Conservation (phyloP, 2,113 vertebrate genomes). For the Cochlearius cochlearius region DNA sequence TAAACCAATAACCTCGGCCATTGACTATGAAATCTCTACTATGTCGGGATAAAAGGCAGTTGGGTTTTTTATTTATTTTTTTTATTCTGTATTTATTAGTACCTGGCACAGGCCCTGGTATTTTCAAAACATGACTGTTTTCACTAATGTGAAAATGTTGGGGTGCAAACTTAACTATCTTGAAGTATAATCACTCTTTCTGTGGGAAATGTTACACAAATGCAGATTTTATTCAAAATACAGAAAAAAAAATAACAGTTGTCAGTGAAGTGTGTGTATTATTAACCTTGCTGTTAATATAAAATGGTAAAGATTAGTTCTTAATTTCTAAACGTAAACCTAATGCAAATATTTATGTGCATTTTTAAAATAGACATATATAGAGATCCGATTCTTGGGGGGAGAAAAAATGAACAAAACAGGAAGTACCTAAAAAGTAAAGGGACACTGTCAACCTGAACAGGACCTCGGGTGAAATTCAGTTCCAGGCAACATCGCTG, state of each 20-base stretch:
- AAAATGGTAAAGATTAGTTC: constrained; percentile 65
- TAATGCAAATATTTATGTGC: not conserved
- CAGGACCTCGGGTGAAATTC: not conserved
- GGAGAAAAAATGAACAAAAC: not conserved
- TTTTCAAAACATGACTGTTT: constrained; percentile 66
- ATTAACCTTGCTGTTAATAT: constrained; percentile 69
- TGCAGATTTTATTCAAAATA: constrained; percentile 49
- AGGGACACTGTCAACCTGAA: constrained; percentile 1
- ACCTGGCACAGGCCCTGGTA: constrained; percentile 57
- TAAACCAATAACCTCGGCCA: constrained; percentile 79
- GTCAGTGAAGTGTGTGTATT: constrained; percentile 68
- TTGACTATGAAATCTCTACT: constrained; percentile 93
- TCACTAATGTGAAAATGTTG: constrained; percentile 61
- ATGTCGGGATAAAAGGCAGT: constrained; percentile 82
- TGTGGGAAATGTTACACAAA: constrained; percentile 55
- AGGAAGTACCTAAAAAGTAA: not conserved
- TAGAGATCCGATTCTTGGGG: not conserved
- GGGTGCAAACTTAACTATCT: constrained; percentile 33
- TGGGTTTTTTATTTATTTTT: constrained; percentile 16
- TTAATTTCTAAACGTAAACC: constrained; percentile 34
- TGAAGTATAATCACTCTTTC: constrained; percentile 48
- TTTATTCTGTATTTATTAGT: constrained; percentile 75
- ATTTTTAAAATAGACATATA: constrained; percentile 45
- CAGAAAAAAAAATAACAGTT: not conserved
- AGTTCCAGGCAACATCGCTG: constrained; percentile 15